Evolutionary conservation across 2,113 vertebrate genomes (phyloP), one percentile per base, ranked within the genome.

Genomic region (western clawed frog (Xenopus tropicalis)): DNA sequence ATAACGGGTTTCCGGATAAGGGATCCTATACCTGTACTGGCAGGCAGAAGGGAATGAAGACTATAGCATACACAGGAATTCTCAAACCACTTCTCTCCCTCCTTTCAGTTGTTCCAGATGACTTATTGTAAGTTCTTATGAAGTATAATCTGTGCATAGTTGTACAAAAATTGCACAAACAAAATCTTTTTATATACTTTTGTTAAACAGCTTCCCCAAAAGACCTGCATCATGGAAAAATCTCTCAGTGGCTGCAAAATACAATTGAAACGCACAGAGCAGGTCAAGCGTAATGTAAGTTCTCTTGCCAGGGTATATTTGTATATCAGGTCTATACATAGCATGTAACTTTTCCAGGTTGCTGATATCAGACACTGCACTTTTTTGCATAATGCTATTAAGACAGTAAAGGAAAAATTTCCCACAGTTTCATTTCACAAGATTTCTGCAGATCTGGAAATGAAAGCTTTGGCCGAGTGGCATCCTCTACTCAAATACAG

Each of bases 221-320:
- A 52, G 61, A 65, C 21, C 25, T 65, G 71, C 62, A 66, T 72
- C 71, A 72, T 72, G 71, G 71, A 72, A 72, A 66, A 58, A 72
- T 14, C 16, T 65, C 20, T 72, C 51, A 44, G 10, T 46, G 29
- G 42, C 62, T 72, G 52, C 19, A 66, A 22, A 19, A 25, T 66
- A 58, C 21, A 66, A 37, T 46, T n/a, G 52, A 22, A 51, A 43
- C 43, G 23, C 25, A 20, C 11, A 23, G 54, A 66, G 24, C 42
- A 57, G 14, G 16, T 66, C 51, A 44, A 23, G 62, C 54, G 24
- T 24, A 17, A 20, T 23, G 11, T 59, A 59, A 14, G 21, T 14
- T 11, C 20, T 24, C 21, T 11, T 12, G 3, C 7, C 20, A 10
- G 23, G 4, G 23, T 24, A 11, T 59, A 16, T 59, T 59, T 23